phyloP scores from a whole-genome alignment of 2,888 invertebrate genomes.

The Embidobia sp. region DNA sequence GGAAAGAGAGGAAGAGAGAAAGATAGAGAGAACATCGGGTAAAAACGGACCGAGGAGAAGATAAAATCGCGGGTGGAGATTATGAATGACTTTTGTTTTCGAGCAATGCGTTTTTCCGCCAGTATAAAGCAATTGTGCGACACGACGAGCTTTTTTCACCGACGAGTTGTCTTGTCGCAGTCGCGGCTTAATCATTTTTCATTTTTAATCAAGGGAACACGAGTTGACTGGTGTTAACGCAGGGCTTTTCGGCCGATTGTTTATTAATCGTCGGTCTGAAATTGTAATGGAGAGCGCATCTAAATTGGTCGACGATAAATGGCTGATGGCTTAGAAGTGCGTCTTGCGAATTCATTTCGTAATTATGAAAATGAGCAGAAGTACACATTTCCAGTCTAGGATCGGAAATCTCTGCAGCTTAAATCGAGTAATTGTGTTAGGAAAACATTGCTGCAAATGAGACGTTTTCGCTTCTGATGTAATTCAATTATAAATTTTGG shows the following conservation, averaged over 20 bases:
- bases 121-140: conserved; percentile 53
- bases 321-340: too few species aligned
- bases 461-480: too few species aligned
- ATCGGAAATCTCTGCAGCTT: too few species aligned
- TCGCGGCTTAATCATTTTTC: conserved; percentile 53
- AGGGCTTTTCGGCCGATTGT: conserved; percentile 8
- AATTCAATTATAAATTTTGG: too few species aligned
- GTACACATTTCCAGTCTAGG: too few species aligned
- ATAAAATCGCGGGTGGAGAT: conserved; percentile 50
- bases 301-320: too few species aligned
- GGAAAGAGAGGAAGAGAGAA: not conserved
- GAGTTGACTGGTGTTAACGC: conserved; percentile 17
- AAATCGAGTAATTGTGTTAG: too few species aligned
- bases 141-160: conserved; percentile 30
- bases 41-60: conserved; percentile 40
- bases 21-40: not conserved
- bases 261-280: conserved; percentile 15
- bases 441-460: too few species aligned
- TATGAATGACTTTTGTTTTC: conserved; percentile 59
- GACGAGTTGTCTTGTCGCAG: conserved; percentile 2
- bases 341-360: too few species aligned
- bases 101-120: conserved; percentile 49
- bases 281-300: too few species aligned
- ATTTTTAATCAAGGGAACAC: conserved; percentile 56
- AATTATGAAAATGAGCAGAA: too few species aligned